Conservation (phyloP, 2,113 vertebrate genomes). For the Sisor rabdophorus region DNA sequence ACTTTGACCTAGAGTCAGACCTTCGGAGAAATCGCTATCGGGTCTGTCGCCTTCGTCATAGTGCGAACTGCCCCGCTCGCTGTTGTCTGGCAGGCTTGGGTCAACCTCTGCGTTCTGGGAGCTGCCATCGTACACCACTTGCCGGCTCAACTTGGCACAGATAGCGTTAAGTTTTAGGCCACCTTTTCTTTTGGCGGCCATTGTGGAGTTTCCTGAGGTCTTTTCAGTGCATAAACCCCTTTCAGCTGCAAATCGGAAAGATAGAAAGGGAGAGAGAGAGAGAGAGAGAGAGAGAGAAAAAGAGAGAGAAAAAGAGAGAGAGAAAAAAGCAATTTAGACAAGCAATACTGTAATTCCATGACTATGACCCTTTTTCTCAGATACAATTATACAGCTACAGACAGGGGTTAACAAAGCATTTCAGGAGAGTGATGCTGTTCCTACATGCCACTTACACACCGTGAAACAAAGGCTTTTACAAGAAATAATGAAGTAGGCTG, state of each 20-base stretch:
- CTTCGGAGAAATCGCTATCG: constrained; percentile 71
- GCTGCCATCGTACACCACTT: constrained; percentile 88
- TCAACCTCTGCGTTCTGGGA: constrained; percentile 79
- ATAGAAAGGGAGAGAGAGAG: constrained; percentile 19
- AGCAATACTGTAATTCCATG: background rate
- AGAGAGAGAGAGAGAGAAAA: constrained; percentile 44
- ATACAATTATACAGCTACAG: constrained; percentile 30
- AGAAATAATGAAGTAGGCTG: constrained; percentile 24
- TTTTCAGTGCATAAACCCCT: constrained; percentile 95
- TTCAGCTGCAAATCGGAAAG: constrained; percentile 80
- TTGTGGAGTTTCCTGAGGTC: constrained; percentile 93
- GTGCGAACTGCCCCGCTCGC: constrained; percentile 76
- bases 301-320: constrained; percentile 21
- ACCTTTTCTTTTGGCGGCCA: constrained; percentile 99
- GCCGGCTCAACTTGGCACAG: constrained; percentile 99
- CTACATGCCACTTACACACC: constrained; percentile 4
- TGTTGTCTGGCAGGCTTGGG: constrained; percentile 71
- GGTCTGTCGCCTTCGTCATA: constrained; percentile 71
- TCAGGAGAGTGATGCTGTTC: constrained; percentile 21
- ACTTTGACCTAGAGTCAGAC: constrained; percentile 72
- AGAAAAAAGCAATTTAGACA: constrained; percentile 46
- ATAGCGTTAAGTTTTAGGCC: constrained; percentile 99
- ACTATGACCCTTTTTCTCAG: constrained; percentile 21
- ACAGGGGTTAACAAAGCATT: constrained; percentile 23
- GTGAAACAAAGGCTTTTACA: constrained; percentile 1